phyloP scores from a whole-genome alignment of 2,888 invertebrate species.

The Erpobdella octoculata region DNA sequence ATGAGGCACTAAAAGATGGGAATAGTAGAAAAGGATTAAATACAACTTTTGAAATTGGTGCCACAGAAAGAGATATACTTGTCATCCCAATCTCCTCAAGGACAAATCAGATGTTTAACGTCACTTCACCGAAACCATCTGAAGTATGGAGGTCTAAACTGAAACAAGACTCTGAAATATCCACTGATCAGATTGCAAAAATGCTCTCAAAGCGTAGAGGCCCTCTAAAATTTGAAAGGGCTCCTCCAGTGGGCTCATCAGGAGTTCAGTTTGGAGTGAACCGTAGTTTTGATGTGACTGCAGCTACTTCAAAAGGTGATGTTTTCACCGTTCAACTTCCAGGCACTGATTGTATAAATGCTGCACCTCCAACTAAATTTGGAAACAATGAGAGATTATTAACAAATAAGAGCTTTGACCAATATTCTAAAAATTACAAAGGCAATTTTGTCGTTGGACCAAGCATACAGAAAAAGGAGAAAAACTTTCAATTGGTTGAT shows the following conservation, averaged over 20 bases:
- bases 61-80: neutral
- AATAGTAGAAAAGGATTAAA: neutral
- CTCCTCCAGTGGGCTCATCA: neutral
- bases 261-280: neutral
- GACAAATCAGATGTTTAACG: neutral
- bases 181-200: conserved; percentile 21
- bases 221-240: conserved; percentile 17
- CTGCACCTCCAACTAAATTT: neutral
- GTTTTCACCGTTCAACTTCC: conserved; percentile 23
- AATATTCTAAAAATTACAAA: neutral
- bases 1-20: neutral
- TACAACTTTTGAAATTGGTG: neutral
- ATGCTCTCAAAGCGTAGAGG: conserved; percentile 3
- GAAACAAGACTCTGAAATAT: conserved; percentile 5
- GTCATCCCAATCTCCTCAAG: neutral
- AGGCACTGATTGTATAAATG: neutral
- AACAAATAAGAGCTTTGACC: neutral
- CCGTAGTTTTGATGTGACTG: conserved; percentile 16
- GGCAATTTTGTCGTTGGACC: neutral
- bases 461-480: neutral
- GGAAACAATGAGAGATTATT: neutral
- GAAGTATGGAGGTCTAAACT: neutral
- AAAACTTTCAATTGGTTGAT: neutral
- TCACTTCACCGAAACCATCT: neutral
- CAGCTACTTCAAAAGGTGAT: neutral